Evolutionary conservation across 2,113 vertebrate genomes (phyloP), one percentile per base, ranked within the genome.

Genomic region (Seriola rivoliana): DNA sequence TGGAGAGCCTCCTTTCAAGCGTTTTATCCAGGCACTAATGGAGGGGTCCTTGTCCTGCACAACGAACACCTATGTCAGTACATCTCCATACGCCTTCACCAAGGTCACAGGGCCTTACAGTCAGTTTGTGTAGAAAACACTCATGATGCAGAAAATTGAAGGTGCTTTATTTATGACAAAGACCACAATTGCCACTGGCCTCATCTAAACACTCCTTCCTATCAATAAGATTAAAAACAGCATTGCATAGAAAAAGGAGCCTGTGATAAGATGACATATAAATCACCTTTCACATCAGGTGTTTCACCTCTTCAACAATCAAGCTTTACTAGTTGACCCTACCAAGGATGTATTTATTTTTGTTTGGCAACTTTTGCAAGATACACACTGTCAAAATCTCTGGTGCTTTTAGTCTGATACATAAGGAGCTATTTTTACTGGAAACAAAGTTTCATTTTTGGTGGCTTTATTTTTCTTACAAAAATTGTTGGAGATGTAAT

Each of bases 51-150:
- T 94, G 92, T 97, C 98, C 0, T 84, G 95, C 93, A 99, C 97
- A 95, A 99, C 98, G n/a, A 96, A 97, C 94, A 96, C 97, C 81
- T 97, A 96, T 8, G 96, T 98, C 68, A 98, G 94, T 80, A 98
- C 98, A 79, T 92, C 97, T 90, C 98, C 98, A 36, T 99, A 99
- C 82, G 98, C 98, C 96, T 99, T 97, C 91, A 99, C 98, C 74
- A 97, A 97, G 95, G 98, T 99, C 94, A 99, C 98, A 54, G 98
- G 98, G 94, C 98, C 98, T 94, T 99, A 99, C 94, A 99, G 95
- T 94, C 92, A 96, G 79, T 98, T 97, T 81, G 94, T 96, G 57
- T 99, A 95, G 94, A 84, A 88, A 81, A 85, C 81, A 82, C 57
- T 73, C 66, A 88, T 63, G 71, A 73, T 89, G 86, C 91, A 55